Evolutionary conservation across 2,113 vertebrate species (phyloP).

Genomic region (Seriola rivoliana): DNA sequence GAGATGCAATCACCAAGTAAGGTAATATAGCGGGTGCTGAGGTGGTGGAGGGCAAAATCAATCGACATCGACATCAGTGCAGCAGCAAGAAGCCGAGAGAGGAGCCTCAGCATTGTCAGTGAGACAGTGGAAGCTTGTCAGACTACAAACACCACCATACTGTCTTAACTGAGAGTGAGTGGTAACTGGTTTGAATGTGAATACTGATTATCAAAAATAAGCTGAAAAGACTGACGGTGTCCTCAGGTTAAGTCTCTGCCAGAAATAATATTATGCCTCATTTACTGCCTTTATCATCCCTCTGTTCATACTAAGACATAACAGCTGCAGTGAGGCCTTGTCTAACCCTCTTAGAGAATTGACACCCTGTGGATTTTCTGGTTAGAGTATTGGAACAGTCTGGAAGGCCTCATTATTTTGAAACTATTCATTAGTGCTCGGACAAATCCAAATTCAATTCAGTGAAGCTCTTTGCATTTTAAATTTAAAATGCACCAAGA

Average conservation of each 20-base stretch:
- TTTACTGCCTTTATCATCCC: constrained; percentile 27
- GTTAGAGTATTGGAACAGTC: neutral
- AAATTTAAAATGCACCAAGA: neutral
- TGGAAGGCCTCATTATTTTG: neutral
- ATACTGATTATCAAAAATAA: neutral
- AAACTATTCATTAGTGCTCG: neutral
- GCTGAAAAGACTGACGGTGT: neutral
- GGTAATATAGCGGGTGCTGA: neutral
- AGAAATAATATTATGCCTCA: constrained; percentile 10
- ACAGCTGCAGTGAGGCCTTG: neutral
- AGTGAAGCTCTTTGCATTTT: neutral
- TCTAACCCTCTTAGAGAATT: constrained; percentile 29
- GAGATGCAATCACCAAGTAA: constrained; percentile 8
- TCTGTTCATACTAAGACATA: constrained; percentile 6
- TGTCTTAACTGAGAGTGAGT: neutral
- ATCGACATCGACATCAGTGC: neutral
- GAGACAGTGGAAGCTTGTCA: neutral
- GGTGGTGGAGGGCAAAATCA: neutral
- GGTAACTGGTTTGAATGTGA: constrained; percentile 4
- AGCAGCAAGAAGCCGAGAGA: constrained; percentile 2
- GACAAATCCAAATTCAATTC: neutral
- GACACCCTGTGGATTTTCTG: neutral
- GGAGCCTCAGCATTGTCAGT: neutral
- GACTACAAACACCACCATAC: neutral
- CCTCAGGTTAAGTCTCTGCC: constrained; percentile 15